Evolutionary conservation across 1,140 invertebrate species (phyloP).

Genomic region (Goniozus legneri): DNA sequence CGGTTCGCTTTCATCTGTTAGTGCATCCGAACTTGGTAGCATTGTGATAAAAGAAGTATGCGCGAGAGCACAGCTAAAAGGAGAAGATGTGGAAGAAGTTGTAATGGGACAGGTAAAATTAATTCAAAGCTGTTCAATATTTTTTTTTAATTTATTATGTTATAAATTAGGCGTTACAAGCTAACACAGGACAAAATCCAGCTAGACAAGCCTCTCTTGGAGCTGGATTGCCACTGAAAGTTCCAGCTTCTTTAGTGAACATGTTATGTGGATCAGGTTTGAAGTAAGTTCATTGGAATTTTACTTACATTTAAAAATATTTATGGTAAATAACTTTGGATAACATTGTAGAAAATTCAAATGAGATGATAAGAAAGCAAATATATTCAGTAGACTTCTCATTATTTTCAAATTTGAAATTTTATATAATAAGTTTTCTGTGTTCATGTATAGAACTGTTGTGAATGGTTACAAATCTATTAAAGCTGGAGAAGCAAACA

Average conservation of each 20-base stretch:
- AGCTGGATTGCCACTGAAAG: conserved; percentile 70
- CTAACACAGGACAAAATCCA: conserved; percentile 82
- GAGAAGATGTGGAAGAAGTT: conserved; percentile 75
- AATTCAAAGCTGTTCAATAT: background rate
- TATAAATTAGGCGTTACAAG: conserved; percentile 59
- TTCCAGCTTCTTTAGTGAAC: conserved; percentile 76
- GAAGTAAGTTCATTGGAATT: conserved; percentile 65
- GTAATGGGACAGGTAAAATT: conserved; percentile 78
- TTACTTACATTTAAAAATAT: no score
- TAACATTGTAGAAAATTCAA: no score
- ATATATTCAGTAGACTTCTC: background rate
- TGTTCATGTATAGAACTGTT: conserved; percentile 60
- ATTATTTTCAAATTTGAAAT: background rate
- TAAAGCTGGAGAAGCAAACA: conserved; percentile 63
- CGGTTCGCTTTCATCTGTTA: conserved; percentile 66
- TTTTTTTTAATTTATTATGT: conserved; percentile 14
- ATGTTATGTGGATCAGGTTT: conserved; percentile 87
- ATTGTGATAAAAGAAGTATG: conserved; percentile 74
- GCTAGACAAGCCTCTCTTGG: conserved; percentile 75
- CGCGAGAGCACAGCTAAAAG: conserved; percentile 59
- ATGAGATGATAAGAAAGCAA: conserved; percentile 6
- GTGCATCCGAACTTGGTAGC: conserved; percentile 72
- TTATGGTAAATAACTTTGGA: no score
- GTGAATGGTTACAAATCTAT: conserved; percentile 69
- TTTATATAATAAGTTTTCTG: conserved; percentile 12